phyloP scores from a whole-genome alignment of 2,113 vertebrate genomes.

The Machaerirhynchus nigripectus region DNA sequence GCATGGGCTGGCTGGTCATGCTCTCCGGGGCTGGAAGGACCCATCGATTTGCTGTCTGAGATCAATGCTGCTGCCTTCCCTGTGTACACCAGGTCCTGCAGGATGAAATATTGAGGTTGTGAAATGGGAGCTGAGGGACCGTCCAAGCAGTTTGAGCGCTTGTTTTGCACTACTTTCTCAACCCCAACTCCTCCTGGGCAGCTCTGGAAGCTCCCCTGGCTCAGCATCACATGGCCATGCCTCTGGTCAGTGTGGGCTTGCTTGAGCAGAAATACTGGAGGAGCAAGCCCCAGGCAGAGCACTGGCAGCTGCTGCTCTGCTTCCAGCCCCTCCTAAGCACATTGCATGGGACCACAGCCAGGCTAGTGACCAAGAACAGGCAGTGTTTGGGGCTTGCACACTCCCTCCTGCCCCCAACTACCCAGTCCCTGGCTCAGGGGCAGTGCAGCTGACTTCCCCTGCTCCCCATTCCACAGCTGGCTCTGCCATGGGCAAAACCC shows the following conservation, averaged over 20 bases:
- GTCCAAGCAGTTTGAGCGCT: not conserved
- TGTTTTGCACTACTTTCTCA: not conserved
- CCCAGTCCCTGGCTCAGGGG: not conserved
- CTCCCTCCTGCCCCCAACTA: not conserved
- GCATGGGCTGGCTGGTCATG: not conserved
- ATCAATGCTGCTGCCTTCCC: not conserved
- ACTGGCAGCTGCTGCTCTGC: not conserved
- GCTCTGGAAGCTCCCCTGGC: not conserved
- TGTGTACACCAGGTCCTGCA: not conserved
- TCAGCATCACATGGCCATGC: fast-evolving
- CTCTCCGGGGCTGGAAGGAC: not conserved
- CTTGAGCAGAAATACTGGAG: not conserved
- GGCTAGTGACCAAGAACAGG: not conserved
- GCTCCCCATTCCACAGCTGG: not conserved
- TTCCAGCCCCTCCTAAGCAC: not conserved
- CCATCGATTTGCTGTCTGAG: not conserved
- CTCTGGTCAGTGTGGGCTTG: not conserved
- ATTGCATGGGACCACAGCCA: fast-evolving
- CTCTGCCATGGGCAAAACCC: not conserved
- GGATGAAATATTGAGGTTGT: not conserved
- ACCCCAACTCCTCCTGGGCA: fast-evolving
- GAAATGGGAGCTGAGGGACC: not conserved
- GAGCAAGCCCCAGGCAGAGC: not conserved
- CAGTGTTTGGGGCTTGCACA: not conserved
- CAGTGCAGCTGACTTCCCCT: fast-evolving